A percentile compares a stretch with the other conserved stretches of the same genome.
phyloP scores from a whole-genome alignment of 2,797 vertebrate genomes.

The Valencia hispanica region DNA sequence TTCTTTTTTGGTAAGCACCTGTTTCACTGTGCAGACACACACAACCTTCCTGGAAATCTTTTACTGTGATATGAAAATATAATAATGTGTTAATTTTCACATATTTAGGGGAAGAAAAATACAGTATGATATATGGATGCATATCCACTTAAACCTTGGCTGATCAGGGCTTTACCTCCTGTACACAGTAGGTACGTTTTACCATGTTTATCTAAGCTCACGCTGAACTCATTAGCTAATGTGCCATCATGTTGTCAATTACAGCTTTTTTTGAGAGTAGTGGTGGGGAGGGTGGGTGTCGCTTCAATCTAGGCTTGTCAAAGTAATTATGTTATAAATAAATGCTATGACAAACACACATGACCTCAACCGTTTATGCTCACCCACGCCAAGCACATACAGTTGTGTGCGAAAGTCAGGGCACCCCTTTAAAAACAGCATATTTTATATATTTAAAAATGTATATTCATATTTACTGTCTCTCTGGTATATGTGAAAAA shows the following conservation, averaged over 20 bases:
- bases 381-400: neutral
- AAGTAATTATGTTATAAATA: slow-evolving; percentile 8
- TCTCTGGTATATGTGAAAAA: too few relatives aligned
- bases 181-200: slow-evolving; percentile 17
- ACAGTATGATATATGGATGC: slow-evolving; percentile 12
- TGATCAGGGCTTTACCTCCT: neutral
- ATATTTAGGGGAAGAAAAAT: slow-evolving; percentile 7
- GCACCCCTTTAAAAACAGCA: too few relatives aligned
- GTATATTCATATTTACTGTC: too few relatives aligned
- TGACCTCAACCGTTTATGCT: slow-evolving; percentile 3
- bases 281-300: slow-evolving; percentile 1
- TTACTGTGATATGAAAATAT: neutral
- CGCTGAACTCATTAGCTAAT: neutral
- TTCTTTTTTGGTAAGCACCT: neutral
- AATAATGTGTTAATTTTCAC: slow-evolving; percentile 18
- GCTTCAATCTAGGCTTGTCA: neutral
- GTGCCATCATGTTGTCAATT: slow-evolving; percentile 5
- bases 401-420: too few relatives aligned
- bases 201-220: slow-evolving; percentile 19
- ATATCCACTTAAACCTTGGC: slow-evolving; percentile 7
- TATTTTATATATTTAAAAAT: too few relatives aligned
- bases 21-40: neutral
- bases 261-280: neutral
- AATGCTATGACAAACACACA: neutral
- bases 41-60: slow-evolving; percentile 12